Percentiles rank a stretch among this genome's conserved stretches.
Conservation (phyloP, 2,113 vertebrate genomes). For the Glaucidium brasilianum region DNA sequence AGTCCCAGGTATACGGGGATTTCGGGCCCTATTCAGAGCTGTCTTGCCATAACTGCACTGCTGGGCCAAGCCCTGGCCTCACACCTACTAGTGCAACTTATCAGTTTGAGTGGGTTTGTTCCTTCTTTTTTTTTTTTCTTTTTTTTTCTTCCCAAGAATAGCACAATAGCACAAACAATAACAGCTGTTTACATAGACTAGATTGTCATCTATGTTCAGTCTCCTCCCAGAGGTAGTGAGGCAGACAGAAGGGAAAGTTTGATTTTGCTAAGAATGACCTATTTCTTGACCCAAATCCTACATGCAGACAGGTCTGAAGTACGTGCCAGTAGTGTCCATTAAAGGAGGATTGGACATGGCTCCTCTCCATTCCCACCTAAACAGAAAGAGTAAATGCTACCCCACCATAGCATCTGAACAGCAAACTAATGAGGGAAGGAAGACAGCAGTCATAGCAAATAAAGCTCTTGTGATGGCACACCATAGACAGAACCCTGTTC, state of each 20-base stretch:
- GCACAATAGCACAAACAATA: background rate
- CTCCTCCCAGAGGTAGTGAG: background rate
- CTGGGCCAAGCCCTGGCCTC: background rate
- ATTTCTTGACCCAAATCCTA: background rate
- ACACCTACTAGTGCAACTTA: background rate
- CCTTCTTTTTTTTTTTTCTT: too few species aligned
- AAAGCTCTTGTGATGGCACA: background rate
- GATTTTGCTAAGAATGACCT: background rate
- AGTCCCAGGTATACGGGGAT: fast-evolving
- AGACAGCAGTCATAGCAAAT: background rate
- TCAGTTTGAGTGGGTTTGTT: background rate
- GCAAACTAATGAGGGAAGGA: background rate
- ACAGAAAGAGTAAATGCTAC: background rate
- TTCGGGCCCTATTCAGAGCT: background rate
- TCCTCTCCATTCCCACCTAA: background rate
- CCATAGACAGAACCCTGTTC: background rate
- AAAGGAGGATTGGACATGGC: background rate
- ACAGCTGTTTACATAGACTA: background rate
- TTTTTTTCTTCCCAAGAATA: background rate
- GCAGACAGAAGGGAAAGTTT: background rate
- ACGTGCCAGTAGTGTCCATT: background rate
- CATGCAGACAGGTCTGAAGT: background rate
- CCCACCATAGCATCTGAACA: background rate
- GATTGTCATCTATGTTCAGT: background rate
- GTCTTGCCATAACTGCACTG: background rate